These are phyloP conservation scores for Cantharis lateralis DNA, from an alignment of 2,888 invertebrate species.

Conservation along the genomic window DNA sequence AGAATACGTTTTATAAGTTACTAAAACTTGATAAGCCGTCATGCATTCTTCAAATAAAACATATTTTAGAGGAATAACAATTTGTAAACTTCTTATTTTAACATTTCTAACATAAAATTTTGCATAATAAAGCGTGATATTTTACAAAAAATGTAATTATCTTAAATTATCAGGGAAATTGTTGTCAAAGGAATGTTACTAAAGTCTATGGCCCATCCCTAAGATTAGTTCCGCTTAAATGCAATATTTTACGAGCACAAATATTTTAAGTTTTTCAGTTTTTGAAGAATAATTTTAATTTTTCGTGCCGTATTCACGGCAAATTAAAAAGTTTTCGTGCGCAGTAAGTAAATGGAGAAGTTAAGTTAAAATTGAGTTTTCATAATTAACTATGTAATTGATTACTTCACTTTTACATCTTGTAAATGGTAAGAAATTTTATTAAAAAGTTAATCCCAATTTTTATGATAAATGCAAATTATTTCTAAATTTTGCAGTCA, in stretches of 20 bases:
- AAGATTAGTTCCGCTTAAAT: not conserved
- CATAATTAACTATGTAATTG: not conserved
- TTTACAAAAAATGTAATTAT: not conserved
- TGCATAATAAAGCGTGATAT: not conserved
- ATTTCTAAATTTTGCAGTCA: not conserved
- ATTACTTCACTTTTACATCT: not conserved
- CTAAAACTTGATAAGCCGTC: constrained; percentile 21
- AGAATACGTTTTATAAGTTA: constrained; percentile 26
- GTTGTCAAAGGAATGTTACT: not conserved
- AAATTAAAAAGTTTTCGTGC: not conserved
- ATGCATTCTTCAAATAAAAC: constrained; percentile 7
- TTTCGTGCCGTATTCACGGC: not conserved
- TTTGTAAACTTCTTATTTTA: not conserved
- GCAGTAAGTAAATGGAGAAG: not conserved
- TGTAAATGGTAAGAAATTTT: not conserved
- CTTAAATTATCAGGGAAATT: not conserved
- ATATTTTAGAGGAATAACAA: not conserved
- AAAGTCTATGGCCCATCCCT: not conserved
- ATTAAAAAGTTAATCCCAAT: not conserved
- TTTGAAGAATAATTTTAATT: not conserved
- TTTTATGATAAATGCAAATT: not conserved
- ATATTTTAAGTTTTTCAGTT: not conserved
- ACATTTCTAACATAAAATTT: not conserved
- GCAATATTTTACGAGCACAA: not conserved
- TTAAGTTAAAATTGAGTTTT: not conserved